Conservation (phyloP, 2,113 vertebrate genomes). For the Rhagologus leucostigma region DNA sequence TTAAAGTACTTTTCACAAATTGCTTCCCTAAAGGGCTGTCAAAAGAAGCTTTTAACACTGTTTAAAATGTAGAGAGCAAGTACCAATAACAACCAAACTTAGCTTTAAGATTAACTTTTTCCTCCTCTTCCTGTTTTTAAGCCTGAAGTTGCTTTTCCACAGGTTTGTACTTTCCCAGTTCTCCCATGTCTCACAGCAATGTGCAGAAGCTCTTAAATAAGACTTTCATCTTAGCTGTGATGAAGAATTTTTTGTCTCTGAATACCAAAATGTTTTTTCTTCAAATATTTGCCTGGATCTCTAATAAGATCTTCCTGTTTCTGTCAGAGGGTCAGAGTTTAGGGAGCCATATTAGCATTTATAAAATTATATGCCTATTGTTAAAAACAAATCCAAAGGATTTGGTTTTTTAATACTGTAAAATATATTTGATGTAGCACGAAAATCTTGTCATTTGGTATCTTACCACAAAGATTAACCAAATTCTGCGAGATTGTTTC, state of each 20-base stretch:
- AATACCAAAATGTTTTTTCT: slow-evolving; percentile 9
- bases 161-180: not conserved
- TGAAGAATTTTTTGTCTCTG: not conserved
- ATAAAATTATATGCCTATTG: not conserved
- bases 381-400: not conserved
- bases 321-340: not conserved
- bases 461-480: not conserved
- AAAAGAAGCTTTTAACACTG: not conserved
- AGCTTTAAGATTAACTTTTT: not conserved
- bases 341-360: not conserved
- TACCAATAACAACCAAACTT: not conserved
- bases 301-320: not conserved
- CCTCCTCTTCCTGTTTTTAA: not conserved
- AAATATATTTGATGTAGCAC: not conserved
- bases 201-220: not conserved
- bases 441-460: not conserved
- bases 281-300: slow-evolving; percentile 17
- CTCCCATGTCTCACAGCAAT: not conserved
- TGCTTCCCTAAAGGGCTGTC: not conserved
- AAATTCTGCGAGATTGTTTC: not conserved
- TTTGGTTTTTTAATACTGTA: not conserved
- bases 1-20: not conserved
- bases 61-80: not conserved
- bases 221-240: not conserved
- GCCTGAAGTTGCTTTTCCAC: not conserved